Evolutionary conservation across 2,113 vertebrate species (phyloP), one percentile per base, ranked within the genome.

Genomic region (Tamias sibiricus): DNA sequence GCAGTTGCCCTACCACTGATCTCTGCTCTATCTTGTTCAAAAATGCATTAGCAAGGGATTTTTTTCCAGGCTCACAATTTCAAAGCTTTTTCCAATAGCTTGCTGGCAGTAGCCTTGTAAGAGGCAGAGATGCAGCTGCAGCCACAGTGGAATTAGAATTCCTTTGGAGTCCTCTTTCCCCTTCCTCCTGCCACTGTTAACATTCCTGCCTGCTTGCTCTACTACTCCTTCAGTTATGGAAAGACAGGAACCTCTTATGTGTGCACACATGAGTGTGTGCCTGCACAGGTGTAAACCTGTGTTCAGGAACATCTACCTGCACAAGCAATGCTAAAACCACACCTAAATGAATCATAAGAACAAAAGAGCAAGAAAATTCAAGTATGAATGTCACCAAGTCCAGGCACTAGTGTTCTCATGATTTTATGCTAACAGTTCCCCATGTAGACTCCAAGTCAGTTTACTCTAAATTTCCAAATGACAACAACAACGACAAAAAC

Each of bases 11-110:
- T 83, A 76, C 77, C 94, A 96, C 91, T 95, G 96, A 97, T 94
- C 94, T 96, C 76, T n/a, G 75, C 84, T 96, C 86, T 80, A 82
- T 24, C 30, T 96, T 93, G 54, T 85, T 37, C 4, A 85, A 35
- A 59, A 97, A 97, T n/a, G 82, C 68, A 97, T 97, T 32, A 96
- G 42, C 28, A 88, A 47, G 87, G 87, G 52, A 44, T 90, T 96
- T 87, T 87, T 59, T 57, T 44, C 87, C 59, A 47, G 52, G 40
- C 69, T 96, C 92, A 71, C 26, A 88, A 81, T 95, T 95, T 97
- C 35, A 91, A 97, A 97, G 96, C 52, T 40, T 71, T 96, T 94
- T 42, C n/a, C 57, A 90, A 75, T 49, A 96, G 66, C 47, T 97
- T 90, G 71, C 87, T 37, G 59, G 52, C 64, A 59, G 71, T 57